A percentile compares a stretch with the other conserved stretches of the same genome.
Evolutionary conservation across 1,140 invertebrate species (phyloP).

Genomic region (Ceratoteleas bidentatus): DNA sequence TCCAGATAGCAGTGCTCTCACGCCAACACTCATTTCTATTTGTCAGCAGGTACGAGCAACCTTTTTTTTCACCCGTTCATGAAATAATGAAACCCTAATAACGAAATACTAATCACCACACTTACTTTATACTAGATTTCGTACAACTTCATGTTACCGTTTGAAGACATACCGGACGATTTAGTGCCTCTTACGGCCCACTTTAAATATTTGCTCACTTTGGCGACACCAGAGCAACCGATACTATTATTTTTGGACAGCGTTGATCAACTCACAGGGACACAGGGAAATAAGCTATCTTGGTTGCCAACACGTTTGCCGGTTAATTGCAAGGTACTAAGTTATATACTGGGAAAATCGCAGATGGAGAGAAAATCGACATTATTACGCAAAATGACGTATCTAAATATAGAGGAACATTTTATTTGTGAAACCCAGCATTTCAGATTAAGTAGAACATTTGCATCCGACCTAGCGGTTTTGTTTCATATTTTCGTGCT

Average conservation of each 20-base stretch:
- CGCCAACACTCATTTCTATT: conserved; percentile 96
- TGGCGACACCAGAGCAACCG: conserved; percentile 90
- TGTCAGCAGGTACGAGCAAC: conserved; percentile 91
- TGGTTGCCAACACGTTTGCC: conserved; percentile 97
- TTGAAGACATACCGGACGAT: conserved; percentile 97
- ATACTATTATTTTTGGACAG: conserved; percentile 94
- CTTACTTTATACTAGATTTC: conserved; percentile 89
- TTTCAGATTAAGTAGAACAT: no score
- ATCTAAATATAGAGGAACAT: no score
- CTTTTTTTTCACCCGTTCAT: conserved; percentile 2
- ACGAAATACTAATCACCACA: conserved; percentile 44
- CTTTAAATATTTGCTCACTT: conserved; percentile 95
- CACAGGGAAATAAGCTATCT: conserved; percentile 96
- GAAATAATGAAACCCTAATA: neutral
- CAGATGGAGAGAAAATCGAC: no score
- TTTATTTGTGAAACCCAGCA: no score
- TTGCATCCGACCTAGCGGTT: no score
- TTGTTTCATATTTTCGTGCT: no score
- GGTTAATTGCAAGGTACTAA: conserved; percentile 91
- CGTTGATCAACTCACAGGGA: conserved; percentile 96
- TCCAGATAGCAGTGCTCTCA: conserved; percentile 96
- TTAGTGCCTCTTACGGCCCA: conserved; percentile 96
- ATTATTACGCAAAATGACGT: no score
- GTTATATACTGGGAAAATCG: no score
- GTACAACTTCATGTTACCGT: conserved; percentile 95